A percentile compares a stretch with the other conserved stretches of the same genome.
These are phyloP conservation scores for Babyrousa celebensis DNA, from an alignment of 2,797 vertebrate species.

Conservation along the genomic window DNA sequence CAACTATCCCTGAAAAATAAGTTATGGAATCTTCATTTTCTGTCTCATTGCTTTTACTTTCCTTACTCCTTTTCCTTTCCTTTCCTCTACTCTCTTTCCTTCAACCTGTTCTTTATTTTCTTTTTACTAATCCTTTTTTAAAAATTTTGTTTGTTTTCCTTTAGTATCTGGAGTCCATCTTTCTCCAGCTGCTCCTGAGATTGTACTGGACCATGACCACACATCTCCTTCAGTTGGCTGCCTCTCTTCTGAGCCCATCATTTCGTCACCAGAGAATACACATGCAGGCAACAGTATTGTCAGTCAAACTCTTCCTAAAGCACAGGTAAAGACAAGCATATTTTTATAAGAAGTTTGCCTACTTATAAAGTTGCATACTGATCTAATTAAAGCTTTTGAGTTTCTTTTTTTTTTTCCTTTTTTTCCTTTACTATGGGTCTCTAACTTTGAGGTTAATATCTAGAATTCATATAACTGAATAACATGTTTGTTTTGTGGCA, in stretches of 20 bases:
- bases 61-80: background rate
- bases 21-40: background rate
- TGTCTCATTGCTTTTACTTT: background rate
- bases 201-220: slow-evolving; percentile 83
- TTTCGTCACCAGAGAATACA: slow-evolving; percentile 77
- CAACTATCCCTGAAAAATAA: background rate
- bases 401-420: background rate
- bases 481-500: background rate
- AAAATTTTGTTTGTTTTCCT: background rate
- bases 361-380: background rate
- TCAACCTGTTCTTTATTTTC: background rate
- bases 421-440: background rate
- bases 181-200: slow-evolving; percentile 83
- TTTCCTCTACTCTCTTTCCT: background rate
- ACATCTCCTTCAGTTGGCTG: slow-evolving; percentile 75
- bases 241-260: slow-evolving; percentile 83
- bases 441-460: slow-evolving; percentile 33
- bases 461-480: background rate
- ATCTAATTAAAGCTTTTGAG: background rate
- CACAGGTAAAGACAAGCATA: slow-evolving; percentile 83
- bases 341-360: background rate
- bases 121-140: background rate
- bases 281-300: slow-evolving; percentile 51
- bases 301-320: slow-evolving; percentile 76
- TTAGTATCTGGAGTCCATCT: slow-evolving; percentile 88